These are phyloP conservation scores for Sylvietta virens DNA, from an alignment of 2,113 vertebrate species.

Conservation along the genomic window DNA sequence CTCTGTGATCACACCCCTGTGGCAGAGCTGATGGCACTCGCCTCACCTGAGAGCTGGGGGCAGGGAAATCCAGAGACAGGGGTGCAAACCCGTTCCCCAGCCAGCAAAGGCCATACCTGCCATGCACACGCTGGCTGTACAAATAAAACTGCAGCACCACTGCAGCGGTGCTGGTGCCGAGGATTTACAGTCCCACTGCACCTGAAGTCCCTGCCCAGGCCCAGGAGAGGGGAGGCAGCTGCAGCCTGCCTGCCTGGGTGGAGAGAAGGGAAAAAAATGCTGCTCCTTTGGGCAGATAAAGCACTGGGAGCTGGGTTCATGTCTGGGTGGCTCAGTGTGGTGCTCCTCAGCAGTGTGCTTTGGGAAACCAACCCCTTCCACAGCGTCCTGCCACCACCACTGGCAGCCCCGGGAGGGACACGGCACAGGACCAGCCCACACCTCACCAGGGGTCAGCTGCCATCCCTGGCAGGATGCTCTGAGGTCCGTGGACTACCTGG, in stretches of 20 bases:
- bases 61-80: not conserved
- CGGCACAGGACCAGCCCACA: rapidly evolving
- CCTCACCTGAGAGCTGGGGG: not conserved
- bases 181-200: not conserved
- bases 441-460: not conserved
- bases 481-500: rapidly evolving
- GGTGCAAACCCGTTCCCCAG: not conserved
- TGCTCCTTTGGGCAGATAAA: not conserved
- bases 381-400: rapidly evolving
- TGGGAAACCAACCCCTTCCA: not conserved
- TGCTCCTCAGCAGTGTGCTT: not conserved
- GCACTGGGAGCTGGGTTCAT: not conserved
- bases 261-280: not conserved
- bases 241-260: not conserved
- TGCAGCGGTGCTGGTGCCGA: not conserved
- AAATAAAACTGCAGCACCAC: not conserved
- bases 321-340: rapidly evolving
- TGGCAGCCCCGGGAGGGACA: not conserved
- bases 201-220: not conserved
- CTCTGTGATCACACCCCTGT: rapidly evolving
- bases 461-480: not conserved
- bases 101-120: not conserved
- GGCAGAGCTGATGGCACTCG: not conserved
- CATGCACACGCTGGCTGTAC: rapidly evolving
- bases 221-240: not conserved